Base-by-base conservation (phyloP, 2,888 invertebrate genomes). In the Bombylius major region DNA sequence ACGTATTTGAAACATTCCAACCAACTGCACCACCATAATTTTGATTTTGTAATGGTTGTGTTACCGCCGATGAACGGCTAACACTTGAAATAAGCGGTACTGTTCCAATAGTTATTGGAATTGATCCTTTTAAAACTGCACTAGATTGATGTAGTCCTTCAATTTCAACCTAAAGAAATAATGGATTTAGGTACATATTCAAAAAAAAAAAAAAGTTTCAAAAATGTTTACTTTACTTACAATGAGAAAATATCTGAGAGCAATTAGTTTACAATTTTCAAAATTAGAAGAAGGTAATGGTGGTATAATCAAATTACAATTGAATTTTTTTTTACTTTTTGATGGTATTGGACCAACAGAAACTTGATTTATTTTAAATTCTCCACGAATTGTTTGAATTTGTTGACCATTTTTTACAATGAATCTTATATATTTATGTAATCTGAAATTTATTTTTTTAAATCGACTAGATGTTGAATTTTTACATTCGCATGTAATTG, bases 381-480 rank as follows among this genome's bases (percentile, higher is more conserved):
- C 39, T 42, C 39, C 39, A 11, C 11, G 4, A 42, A 42, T 11
- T 11, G 7, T 42, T 11, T 11, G 39, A 11, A 11, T 3, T 5
- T 42, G 1, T 42, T 8, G 39, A 11, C 23, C 23, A 23, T 8
- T 42, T 11, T 42, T 42, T 11, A 42, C 39, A 11, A 11, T 8
- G 11, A 42, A 11, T 42, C 11, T 8, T 9, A 11, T 11, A 1
- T 11, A 6, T 42, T 42, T 42, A 42, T 42, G 39, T 11, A 42
- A 42, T 42, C 11, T 42, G 11, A 42, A 42, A 11, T 42, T 42
- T 8, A 47, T 47, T 31, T 47, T 8, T 4, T 47, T 5, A 47
- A 47, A 14, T 9, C 31, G 8, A 55, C 71, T 70, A 57, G 75
- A 77, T 4, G 81, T 80, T 49, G 75, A 70, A 68, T 84, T 84